These are phyloP conservation scores for Tetragnatha montana DNA, from an alignment of 2,888 invertebrate genomes.

Conservation along the genomic window DNA sequence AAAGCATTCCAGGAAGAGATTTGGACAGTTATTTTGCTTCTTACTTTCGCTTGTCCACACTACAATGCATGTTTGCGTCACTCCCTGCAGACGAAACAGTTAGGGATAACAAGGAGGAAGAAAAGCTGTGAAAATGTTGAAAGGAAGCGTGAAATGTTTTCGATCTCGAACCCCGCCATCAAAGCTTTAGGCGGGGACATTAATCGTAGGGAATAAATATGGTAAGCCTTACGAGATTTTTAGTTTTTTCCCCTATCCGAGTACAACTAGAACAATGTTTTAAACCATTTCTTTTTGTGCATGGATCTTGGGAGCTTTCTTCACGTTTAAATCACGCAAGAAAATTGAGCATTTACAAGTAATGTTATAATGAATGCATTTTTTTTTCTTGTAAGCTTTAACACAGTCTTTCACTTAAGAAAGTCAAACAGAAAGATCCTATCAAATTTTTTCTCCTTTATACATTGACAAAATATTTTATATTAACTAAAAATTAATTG, in stretches of 20 bases:
- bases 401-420: too few species aligned
- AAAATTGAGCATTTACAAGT: too few species aligned
- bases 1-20: background rate
- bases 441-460: too few species aligned
- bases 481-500: too few species aligned
- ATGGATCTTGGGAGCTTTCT: too few species aligned
- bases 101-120: background rate
- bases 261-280: too few species aligned
- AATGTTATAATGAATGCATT: too few species aligned
- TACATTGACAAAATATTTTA: too few species aligned
- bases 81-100: background rate
- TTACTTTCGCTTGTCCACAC: background rate
- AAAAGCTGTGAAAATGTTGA: background rate
- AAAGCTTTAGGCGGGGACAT: background rate
- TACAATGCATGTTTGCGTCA: background rate
- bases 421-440: too few species aligned
- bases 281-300: too few species aligned
- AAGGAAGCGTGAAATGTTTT: background rate
- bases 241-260: background rate
- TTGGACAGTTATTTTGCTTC: background rate
- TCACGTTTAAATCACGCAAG: too few species aligned
- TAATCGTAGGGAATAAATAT: background rate
- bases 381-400: too few species aligned
- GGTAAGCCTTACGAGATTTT: background rate
- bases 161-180: background rate